Conservation (phyloP, 2,888 invertebrate genomes). For the Zygaena filipendulae region DNA sequence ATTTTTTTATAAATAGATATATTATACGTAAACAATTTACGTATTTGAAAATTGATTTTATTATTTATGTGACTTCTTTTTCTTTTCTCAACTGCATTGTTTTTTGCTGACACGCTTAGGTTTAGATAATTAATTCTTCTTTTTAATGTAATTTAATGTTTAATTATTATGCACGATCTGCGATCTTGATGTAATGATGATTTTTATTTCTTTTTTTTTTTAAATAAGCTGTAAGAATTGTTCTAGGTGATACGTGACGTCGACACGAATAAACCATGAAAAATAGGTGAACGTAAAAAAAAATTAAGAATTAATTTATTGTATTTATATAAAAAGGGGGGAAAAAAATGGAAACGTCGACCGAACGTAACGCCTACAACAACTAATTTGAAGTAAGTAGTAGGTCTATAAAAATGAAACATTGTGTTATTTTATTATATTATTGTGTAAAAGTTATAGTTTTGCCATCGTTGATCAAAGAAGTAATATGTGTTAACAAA, state of each 20-base stretch:
- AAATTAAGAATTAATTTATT: conserved; percentile 39
- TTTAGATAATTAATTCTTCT: conserved; percentile 43
- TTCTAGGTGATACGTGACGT: conserved; percentile 32
- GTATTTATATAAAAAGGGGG: conserved; percentile 21
- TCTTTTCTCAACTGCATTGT: conserved; percentile 63
- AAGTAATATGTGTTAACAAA: conserved; percentile 56
- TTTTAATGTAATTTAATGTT: conserved; percentile 53
- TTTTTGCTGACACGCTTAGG: conserved; percentile 67
- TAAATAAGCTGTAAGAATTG: conserved; percentile 31
- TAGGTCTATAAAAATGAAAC: too few species aligned
- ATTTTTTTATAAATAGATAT: conserved; percentile 59
- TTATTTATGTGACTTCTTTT: conserved; percentile 63
- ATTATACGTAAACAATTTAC: conserved; percentile 62
- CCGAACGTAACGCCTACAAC: conserved; percentile 31
- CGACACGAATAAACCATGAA: too few species aligned
- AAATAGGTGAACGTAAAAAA: too few species aligned
- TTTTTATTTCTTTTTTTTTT: conserved; percentile 44
- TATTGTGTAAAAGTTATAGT: conserved; percentile 57
- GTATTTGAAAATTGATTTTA: too few species aligned
- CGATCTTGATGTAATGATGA: too few species aligned
- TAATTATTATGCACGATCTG: conserved; percentile 56
- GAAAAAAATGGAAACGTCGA: conserved; percentile 17
- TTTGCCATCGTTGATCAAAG: conserved; percentile 66
- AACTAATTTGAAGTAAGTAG: too few species aligned
- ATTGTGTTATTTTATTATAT: conserved; percentile 60